A percentile compares a stretch with the other conserved stretches of the same genome.
phyloP scores from a whole-genome alignment of 2,113 vertebrate species.

The Gopherus evgoodei region DNA sequence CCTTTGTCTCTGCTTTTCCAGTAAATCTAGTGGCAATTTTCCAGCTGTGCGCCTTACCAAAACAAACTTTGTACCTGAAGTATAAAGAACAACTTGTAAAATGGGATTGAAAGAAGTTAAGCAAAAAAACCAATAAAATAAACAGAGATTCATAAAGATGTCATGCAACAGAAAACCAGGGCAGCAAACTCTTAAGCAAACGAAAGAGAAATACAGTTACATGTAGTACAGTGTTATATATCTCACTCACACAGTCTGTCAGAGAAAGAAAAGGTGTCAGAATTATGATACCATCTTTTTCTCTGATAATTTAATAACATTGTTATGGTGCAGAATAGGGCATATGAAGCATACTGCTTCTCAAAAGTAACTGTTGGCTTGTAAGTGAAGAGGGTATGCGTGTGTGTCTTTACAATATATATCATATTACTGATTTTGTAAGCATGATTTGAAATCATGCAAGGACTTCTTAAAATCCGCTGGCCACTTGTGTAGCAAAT shows the following conservation, averaged over 20 bases:
- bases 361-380: rapidly evolving
- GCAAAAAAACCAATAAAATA: slow-evolving; percentile 20
- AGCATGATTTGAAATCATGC: not conserved
- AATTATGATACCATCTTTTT: slow-evolving; percentile 4
- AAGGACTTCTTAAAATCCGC: not conserved
- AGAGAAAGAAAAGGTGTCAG: not conserved
- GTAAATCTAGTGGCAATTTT: not conserved
- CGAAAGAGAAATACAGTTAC: not conserved
- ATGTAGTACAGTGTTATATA: not conserved
- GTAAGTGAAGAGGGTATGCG: not conserved
- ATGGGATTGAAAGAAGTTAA: not conserved
- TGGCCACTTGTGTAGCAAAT: not conserved
- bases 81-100: slow-evolving; percentile 7
- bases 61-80: not conserved
- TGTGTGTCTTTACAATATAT: not conserved
- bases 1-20: not conserved
- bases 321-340: not conserved
- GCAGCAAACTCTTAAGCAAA: not conserved
- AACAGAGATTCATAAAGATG: not conserved
- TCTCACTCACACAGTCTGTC: not conserved
- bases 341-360: not conserved
- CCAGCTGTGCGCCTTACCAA: not conserved
- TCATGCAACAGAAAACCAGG: not conserved
- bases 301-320: not conserved
- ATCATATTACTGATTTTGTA: not conserved